These are phyloP conservation scores for Fringilla coelebs DNA, from an alignment of 2,797 vertebrate genomes.

Conservation along the genomic window DNA sequence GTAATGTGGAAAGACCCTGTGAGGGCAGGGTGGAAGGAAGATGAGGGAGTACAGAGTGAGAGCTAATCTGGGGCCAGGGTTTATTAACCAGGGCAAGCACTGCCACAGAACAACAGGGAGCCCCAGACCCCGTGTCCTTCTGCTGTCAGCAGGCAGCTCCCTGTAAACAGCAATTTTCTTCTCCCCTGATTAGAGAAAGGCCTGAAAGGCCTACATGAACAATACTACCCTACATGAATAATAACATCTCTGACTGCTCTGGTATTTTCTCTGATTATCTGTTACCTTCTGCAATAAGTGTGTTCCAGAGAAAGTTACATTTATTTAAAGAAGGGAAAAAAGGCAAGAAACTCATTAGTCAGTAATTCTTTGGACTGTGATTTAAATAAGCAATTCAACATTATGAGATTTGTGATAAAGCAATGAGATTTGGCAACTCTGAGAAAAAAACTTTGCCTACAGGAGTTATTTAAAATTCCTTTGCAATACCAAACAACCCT, in stretches of 20 bases:
- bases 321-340: background rate
- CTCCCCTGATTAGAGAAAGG: background rate
- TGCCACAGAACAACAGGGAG: background rate
- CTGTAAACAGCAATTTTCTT: background rate
- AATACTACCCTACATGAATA: background rate
- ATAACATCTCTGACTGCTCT: background rate
- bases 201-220: background rate
- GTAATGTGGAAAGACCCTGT: background rate
- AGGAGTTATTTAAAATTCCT: slow-evolving; percentile 8
- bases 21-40: background rate
- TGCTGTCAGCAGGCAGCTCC: background rate
- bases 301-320: background rate
- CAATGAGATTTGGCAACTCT: background rate
- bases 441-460: background rate
- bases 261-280: background rate
- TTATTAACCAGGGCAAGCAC: background rate
- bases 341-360: background rate
- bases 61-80: background rate
- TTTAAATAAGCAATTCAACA: background rate
- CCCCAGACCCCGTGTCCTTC: fast-evolving
- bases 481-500: background rate
- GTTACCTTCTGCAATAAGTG: background rate
- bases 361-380: background rate
- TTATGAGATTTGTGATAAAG: slow-evolving; percentile 1
- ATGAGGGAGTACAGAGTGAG: background rate